Base-by-base conservation (phyloP, 1,140 invertebrate genomes). In the Geopemphigus sp. region DNA sequence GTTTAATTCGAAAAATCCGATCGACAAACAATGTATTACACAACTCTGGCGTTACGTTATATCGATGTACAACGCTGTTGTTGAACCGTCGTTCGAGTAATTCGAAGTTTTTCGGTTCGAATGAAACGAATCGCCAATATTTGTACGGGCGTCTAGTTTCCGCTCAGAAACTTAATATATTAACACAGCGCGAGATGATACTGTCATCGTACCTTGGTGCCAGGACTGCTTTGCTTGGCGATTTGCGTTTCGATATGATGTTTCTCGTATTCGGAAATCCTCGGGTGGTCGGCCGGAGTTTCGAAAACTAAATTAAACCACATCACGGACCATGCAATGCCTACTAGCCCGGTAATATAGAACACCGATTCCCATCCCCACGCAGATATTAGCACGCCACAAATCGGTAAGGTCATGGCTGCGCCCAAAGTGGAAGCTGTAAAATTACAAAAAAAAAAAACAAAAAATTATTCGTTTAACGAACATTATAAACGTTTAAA, bases 271-370 rank as follows among this genome's bases (percentile, higher is more conserved):
- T 88, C 86, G 0, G 90, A 89, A 82, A 98, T 98, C 68, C 94
- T 88, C 4, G 94, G 94, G 88, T 98, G 95, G 78, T 91, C 87
- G 1, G 90, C 89, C 0, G 96, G 96, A 0, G 91, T 91, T 84
- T 98, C 94, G 84, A 90, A 95, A 10, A 96, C 90, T 22, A 97
- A 86, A 1, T 92, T 85, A 85, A 94, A 92, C 96, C 95, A 98
- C 0, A 90, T 84, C 5, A 93, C 83, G 39, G 93, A 93, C 95
- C 95, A 97, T 54, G 93, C 81, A 47, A 95, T 83, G 4, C 93
- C 92, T 68, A 94, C 87, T 26, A 86, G 87, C 82, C 94, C 94
- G 47, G 68, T 72, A 0, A 72, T 54, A 17, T 72, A 72, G 11
- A 72, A 72, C 26, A 53, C 68, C 5, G 68, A 53, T 54, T 72